A percentile compares a stretch with the other conserved stretches of the same genome.
These are phyloP conservation scores for Gorsachius goisagi DNA, from an alignment of 2,113 vertebrate genomes.

Conservation along the genomic window DNA sequence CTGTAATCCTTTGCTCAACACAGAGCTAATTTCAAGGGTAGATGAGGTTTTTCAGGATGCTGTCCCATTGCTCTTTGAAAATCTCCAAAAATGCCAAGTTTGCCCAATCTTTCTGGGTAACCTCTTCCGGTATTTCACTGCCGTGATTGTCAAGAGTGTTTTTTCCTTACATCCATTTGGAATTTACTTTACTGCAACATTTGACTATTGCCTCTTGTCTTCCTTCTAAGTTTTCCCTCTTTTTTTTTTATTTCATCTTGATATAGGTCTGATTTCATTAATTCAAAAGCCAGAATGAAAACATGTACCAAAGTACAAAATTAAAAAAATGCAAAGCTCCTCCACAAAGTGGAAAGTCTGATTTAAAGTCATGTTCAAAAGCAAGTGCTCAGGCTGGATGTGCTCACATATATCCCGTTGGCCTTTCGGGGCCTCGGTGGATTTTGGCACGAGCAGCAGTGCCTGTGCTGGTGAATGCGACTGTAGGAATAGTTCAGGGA, in stretches of 20 bases:
- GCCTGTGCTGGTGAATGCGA: neutral
- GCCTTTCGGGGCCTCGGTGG: neutral
- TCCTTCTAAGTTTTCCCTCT: neutral
- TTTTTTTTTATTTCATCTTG: neutral
- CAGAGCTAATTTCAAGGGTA: neutral
- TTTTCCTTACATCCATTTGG: neutral
- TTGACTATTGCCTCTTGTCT: neutral
- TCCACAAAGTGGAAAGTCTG: neutral
- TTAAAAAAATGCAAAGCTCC: neutral
- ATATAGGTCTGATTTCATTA: too few species aligned
- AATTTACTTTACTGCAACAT: neutral
- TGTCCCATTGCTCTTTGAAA: neutral
- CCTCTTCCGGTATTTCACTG: neutral
- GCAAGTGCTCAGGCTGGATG: neutral
- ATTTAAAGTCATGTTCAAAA: neutral
- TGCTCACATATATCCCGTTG: neutral
- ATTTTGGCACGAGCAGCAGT: accelerated
- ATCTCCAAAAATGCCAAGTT: neutral
- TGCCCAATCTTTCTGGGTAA: neutral
- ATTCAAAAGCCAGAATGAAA: neutral
- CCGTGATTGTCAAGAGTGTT: neutral
- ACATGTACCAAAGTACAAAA: neutral
- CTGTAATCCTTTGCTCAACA: neutral
- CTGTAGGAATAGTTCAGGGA: neutral
- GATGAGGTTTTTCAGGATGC: neutral